Conservation (phyloP, 2,888 invertebrate species). For the Acrobasis consociella region DNA sequence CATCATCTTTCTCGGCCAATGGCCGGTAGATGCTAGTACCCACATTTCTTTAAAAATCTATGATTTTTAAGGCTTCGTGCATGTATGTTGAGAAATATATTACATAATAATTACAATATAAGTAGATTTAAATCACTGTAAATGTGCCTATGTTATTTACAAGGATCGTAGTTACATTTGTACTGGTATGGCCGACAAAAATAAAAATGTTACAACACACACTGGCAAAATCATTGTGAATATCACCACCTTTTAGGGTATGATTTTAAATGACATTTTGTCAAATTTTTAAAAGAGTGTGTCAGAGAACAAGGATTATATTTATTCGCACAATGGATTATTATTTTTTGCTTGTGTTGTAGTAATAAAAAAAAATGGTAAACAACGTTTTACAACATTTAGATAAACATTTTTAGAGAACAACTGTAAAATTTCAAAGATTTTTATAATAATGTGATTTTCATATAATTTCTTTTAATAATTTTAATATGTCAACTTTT, state of each 20-base stretch:
- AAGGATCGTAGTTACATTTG: slow-evolving; percentile 66
- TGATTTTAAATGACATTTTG: too few species aligned
- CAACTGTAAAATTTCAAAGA: slow-evolving; percentile 58
- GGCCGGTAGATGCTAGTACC: slow-evolving; percentile 77
- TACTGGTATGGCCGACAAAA: slow-evolving; percentile 77
- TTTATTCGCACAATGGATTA: too few species aligned
- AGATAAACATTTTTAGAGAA: slow-evolving; percentile 61
- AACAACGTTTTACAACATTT: slow-evolving; percentile 62
- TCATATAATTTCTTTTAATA: slow-evolving; percentile 49
- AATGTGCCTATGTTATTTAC: slow-evolving; percentile 72
- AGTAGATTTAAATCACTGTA: slow-evolving; percentile 73
- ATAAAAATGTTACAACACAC: slow-evolving; percentile 59
- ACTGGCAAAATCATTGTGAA: too few species aligned
- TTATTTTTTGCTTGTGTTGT: too few species aligned
- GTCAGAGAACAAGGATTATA: too few species aligned
- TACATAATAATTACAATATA: slow-evolving; percentile 76
- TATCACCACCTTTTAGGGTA: too few species aligned
- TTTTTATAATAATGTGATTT: slow-evolving; percentile 43
- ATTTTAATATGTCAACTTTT: slow-evolving; percentile 61
- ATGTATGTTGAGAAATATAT: slow-evolving; percentile 73
- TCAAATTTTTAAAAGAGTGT: too few species aligned
- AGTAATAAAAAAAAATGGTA: too few species aligned
- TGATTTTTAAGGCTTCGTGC: slow-evolving; percentile 81
- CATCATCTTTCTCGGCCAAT: slow-evolving; percentile 69
- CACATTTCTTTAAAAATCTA: slow-evolving; percentile 77